A percentile compares a stretch with the other conserved stretches of the same genome.
These are phyloP conservation scores for Capricornis sumatraensis DNA, from an alignment of 2,113 vertebrate species.

Conservation along the genomic window DNA sequence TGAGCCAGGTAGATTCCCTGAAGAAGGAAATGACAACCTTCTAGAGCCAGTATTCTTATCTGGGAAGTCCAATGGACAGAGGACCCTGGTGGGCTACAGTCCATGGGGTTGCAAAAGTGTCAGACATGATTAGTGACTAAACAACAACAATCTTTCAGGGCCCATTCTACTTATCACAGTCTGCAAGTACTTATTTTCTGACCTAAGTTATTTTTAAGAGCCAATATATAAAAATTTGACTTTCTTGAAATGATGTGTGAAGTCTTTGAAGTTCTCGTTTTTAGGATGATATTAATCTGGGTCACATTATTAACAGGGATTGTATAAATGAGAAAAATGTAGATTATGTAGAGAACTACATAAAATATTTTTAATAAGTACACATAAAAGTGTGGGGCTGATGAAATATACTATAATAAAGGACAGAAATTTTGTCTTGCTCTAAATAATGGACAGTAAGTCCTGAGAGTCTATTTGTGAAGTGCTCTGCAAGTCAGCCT, in stretches of 20 bases:
- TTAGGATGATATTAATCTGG: not conserved
- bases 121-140: not conserved
- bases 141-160: not conserved
- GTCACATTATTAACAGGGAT: slow-evolving; percentile 40
- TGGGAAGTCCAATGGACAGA: not conserved
- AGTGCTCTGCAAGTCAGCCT: slow-evolving; percentile 35
- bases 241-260: slow-evolving; percentile 49
- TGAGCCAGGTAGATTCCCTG: not conserved
- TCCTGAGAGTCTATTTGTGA: slow-evolving; percentile 52
- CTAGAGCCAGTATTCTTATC: not conserved
- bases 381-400: slow-evolving; percentile 61
- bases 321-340: slow-evolving; percentile 35
- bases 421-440: slow-evolving; percentile 57
- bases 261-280: not conserved
- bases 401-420: slow-evolving; percentile 68
- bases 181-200: not conserved
- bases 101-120: not conserved
- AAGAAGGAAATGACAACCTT: not conserved
- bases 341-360: slow-evolving; percentile 57
- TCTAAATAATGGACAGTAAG: slow-evolving; percentile 62
- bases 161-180: not conserved
- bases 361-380: slow-evolving; percentile 66
- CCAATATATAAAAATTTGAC: not conserved
- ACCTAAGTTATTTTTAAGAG: not conserved
- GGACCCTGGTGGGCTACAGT: not conserved